Percentiles rank a stretch among this genome's conserved stretches.
These are phyloP conservation scores for Pseudanteris insignis DNA, from an alignment of 2,888 invertebrate genomes.

Conservation along the genomic window DNA sequence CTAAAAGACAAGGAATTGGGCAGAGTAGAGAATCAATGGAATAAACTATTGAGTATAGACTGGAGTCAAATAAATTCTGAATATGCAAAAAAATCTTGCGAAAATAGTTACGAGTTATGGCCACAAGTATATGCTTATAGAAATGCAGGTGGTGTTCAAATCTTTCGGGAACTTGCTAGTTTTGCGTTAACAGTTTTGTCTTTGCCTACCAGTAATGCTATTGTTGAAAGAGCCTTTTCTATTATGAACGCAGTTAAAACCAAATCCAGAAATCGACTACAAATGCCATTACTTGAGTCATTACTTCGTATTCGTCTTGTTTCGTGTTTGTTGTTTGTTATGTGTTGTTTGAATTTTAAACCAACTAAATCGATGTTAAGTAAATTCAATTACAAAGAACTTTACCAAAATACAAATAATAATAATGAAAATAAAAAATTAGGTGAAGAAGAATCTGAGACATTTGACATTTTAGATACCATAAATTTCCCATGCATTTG, in stretches of 20 bases:
- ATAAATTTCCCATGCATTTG: slow-evolving; percentile 4
- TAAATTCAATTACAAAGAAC: slow-evolving; percentile 16
- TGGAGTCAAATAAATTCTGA: slow-evolving; percentile 1
- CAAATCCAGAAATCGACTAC: too few species aligned
- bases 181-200: slow-evolving; percentile 16
- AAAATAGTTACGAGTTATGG: slow-evolving; percentile 16
- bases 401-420: not conserved
- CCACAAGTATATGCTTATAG: slow-evolving; percentile 18
- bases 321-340: too few species aligned
- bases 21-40: slow-evolving; percentile 14
- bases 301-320: too few species aligned
- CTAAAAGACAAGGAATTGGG: slow-evolving; percentile 5
- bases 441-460: not conserved
- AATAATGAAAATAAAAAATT: not conserved
- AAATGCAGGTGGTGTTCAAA: slow-evolving; percentile 18
- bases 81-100: not conserved
- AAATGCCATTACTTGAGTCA: too few species aligned
- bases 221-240: too few species aligned
- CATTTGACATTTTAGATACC: slow-evolving; percentile 5
- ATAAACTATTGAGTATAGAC: slow-evolving; percentile 9
- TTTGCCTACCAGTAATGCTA: slow-evolving; percentile 16
- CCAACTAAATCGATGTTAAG: slow-evolving; percentile 7
- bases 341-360: slow-evolving; percentile 6
- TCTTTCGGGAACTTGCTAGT: slow-evolving; percentile 16
- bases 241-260: too few species aligned